These are phyloP conservation scores for Ochropleura plecta DNA, from an alignment of 2,888 invertebrate genomes.

Conservation along the genomic window DNA sequence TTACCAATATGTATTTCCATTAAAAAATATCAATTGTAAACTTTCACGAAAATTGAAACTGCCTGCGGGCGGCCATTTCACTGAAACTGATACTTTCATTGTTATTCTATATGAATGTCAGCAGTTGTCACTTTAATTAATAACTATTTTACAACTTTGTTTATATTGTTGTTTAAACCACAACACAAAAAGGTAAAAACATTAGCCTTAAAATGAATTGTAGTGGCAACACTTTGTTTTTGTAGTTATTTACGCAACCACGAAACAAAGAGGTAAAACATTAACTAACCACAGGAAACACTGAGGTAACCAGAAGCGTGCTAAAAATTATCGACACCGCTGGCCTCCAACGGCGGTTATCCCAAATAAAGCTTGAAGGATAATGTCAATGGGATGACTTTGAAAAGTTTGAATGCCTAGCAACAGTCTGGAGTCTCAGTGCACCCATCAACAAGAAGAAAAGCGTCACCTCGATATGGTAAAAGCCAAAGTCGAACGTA, in stretches of 20 bases:
- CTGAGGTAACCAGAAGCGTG: background rate
- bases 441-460: too few relatives aligned
- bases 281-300: background rate
- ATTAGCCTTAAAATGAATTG: too few relatives aligned
- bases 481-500: too few relatives aligned
- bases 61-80: constrained; percentile 4
- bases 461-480: too few relatives aligned
- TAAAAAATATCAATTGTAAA: constrained; percentile 12
- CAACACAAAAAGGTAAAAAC: too few relatives aligned
- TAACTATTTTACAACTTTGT: background rate
- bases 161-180: too few relatives aligned
- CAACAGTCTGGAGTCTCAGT: too few relatives aligned
- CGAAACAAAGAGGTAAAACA: background rate
- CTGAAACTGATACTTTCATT: constrained; percentile 3
- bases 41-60: constrained; percentile 42
- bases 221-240: too few relatives aligned
- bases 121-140: constrained; percentile 1
- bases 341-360: background rate
- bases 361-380: background rate
- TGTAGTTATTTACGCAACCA: background rate
- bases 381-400: background rate
- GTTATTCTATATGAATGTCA: background rate
- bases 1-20: constrained; percentile 1
- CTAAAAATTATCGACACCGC: background rate
- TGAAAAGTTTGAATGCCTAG: too few relatives aligned